A percentile compares a stretch with the other conserved stretches of the same genome.
These are phyloP conservation scores for Hippocampus zosterae DNA, from an alignment of 2,113 vertebrate genomes.

Conservation along the genomic window DNA sequence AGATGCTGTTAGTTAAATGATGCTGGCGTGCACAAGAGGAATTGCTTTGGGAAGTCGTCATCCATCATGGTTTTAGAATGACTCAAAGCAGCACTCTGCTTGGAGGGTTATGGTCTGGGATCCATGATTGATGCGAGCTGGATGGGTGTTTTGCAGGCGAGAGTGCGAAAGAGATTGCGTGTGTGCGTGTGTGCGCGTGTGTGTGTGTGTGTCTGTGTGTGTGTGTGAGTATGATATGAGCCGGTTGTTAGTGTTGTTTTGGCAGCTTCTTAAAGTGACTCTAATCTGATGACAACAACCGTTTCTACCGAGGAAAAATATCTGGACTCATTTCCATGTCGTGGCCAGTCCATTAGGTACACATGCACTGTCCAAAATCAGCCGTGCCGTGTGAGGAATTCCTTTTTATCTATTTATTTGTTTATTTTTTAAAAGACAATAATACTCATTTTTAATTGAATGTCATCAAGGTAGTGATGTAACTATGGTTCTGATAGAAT, in stretches of 20 bases:
- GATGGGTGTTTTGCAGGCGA: slow-evolving; percentile 35
- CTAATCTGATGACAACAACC: slow-evolving; percentile 25
- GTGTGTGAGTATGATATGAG: slow-evolving; percentile 1
- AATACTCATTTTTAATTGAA: too few species aligned
- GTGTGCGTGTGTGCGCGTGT: slow-evolving; percentile 24
- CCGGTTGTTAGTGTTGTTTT: slow-evolving; percentile 1
- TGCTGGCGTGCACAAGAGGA: slow-evolving; percentile 62
- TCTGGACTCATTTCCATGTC: not conserved
- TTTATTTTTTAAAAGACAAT: too few species aligned
- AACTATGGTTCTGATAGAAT: too few species aligned
- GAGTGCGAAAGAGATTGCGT: slow-evolving; percentile 28
- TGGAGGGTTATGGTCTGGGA: slow-evolving; percentile 68
- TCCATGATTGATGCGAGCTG: slow-evolving; percentile 64
- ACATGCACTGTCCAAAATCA: not conserved
- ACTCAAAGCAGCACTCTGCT: slow-evolving; percentile 64
- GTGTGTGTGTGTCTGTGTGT: slow-evolving; percentile 19
- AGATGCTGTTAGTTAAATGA: slow-evolving; percentile 73
- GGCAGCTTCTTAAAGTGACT: slow-evolving; percentile 19
- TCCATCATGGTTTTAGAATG: slow-evolving; percentile 76
- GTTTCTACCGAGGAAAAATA: not conserved
- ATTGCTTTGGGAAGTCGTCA: slow-evolving; percentile 74
- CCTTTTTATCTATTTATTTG: too few species aligned
- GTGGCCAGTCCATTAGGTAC: not conserved
- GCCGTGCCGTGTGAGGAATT: not conserved
- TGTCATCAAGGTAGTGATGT: too few species aligned